These are phyloP conservation scores for Marisa cornuarietis DNA, from an alignment of 1,140 invertebrate genomes.

Conservation along the genomic window DNA sequence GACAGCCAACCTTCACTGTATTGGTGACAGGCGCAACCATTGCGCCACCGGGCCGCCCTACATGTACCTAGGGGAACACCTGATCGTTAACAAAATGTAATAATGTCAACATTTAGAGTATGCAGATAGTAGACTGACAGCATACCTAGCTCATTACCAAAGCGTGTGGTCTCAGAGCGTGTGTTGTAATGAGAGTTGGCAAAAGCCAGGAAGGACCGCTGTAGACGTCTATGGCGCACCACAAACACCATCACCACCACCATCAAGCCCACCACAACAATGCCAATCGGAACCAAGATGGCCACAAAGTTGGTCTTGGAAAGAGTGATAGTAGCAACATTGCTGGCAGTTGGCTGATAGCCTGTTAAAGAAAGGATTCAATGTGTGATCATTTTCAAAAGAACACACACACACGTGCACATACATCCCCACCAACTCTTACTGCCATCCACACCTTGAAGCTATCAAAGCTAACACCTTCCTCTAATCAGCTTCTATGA, in stretches of 20 bases:
- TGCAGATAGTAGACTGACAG: neutral
- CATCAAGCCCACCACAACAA: constrained; percentile 70
- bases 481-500: too few relatives aligned
- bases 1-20: too few relatives aligned
- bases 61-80: neutral
- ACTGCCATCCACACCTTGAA: neutral
- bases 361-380: neutral
- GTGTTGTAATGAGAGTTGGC: constrained; percentile 88
- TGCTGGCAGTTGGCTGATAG: neutral
- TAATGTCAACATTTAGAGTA: neutral
- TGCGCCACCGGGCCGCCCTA: too few relatives aligned
- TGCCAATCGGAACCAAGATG: constrained; percentile 67
- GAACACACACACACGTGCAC: neutral
- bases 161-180: constrained; percentile 84
- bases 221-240: constrained; percentile 78
- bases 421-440: neutral
- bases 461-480: neutral
- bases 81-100: neutral
- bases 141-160: constrained; percentile 71
- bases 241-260: constrained; percentile 75
- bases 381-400: neutral
- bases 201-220: constrained; percentile 82
- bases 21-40: too few relatives aligned
- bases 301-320: constrained; percentile 60
- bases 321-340: constrained; percentile 14